Percentiles rank a stretch among this genome's conserved stretches.
These are phyloP conservation scores for Calliphora vomitoria DNA, from an alignment of 2,888 invertebrate species.

Conservation along the genomic window DNA sequence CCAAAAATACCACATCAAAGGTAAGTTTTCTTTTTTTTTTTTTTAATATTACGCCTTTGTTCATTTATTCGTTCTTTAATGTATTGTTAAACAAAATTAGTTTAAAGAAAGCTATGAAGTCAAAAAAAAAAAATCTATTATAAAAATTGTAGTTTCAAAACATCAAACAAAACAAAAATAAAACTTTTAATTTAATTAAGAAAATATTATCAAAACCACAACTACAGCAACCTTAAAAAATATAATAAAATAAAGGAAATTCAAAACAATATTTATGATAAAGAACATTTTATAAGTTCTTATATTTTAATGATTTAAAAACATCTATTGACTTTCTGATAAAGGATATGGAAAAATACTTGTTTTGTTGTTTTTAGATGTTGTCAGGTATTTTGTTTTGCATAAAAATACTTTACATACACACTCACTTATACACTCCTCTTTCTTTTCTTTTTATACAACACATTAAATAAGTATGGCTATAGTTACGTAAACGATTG, in stretches of 20 bases:
- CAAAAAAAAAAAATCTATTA: background rate
- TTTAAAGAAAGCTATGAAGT: background rate
- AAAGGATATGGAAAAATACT: background rate
- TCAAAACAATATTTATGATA: background rate
- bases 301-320: background rate
- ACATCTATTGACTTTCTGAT: background rate
- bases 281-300: background rate
- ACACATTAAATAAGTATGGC: background rate
- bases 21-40: background rate
- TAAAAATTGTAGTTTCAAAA: constrained; percentile 15
- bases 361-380: background rate
- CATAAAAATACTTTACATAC: background rate
- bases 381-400: background rate
- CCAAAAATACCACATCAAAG: constrained; percentile 48
- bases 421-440: background rate
- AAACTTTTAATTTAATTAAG: constrained; percentile 49
- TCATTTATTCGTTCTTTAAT: background rate
- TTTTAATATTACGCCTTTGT: background rate
- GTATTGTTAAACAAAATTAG: background rate
- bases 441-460: background rate
- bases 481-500: background rate
- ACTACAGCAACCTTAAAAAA: constrained; percentile 8
- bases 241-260: background rate
- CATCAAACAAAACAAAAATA: constrained; percentile 19
- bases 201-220: constrained; percentile 31